A percentile compares a stretch with the other conserved stretches of the same genome.
Conservation (phyloP, 2,113 vertebrate genomes). For the Macquaria australasica region DNA sequence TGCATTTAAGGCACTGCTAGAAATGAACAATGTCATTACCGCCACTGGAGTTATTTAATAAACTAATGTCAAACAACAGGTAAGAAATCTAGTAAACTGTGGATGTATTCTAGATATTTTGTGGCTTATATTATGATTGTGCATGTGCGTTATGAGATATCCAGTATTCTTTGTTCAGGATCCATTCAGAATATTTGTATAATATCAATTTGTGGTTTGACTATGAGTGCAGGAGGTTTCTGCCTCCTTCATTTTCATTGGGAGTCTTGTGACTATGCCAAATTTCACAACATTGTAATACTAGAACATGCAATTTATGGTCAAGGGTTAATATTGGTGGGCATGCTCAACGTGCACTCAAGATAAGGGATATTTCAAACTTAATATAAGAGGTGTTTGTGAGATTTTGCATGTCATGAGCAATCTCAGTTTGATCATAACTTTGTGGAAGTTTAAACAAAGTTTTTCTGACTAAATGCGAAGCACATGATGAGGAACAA, state of each 20-base stretch:
- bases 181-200: not conserved
- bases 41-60: not conserved
- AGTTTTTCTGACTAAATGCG: not conserved
- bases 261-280: not conserved
- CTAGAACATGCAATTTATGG: not conserved
- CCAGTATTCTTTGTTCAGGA: not conserved
- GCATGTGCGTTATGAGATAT: not conserved
- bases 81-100: not conserved
- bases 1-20: not conserved
- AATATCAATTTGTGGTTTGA: not conserved
- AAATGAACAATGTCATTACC: not conserved
- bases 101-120: not conserved
- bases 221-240: not conserved
- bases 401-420: not conserved
- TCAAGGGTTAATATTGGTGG: not conserved
- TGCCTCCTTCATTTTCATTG: not conserved
- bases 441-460: not conserved
- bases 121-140: not conserved
- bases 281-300: not conserved
- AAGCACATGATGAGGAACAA: constrained; percentile 33
- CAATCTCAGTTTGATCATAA: not conserved
- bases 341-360: not conserved
- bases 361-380: not conserved
- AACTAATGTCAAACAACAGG: not conserved
- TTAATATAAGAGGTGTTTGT: not conserved